These are phyloP conservation scores for Semaprochilodus insignis DNA, from an alignment of 2,797 vertebrate genomes.

Conservation along the genomic window DNA sequence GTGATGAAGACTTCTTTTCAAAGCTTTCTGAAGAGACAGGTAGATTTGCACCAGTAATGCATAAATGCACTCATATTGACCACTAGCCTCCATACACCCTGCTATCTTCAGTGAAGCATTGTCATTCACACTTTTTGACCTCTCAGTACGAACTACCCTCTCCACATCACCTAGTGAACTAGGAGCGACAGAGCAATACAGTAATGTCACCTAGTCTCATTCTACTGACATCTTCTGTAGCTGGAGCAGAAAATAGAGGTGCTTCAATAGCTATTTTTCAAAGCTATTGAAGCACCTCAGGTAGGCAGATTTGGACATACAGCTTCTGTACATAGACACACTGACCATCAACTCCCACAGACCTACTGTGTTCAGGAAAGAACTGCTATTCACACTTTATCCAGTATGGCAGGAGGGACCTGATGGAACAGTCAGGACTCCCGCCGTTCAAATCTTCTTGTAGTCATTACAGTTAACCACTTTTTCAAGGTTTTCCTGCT, in stretches of 20 bases:
- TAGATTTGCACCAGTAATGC: not conserved
- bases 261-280: constrained; percentile 49
- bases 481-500: constrained; percentile 2
- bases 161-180: not conserved
- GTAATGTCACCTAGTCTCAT: not conserved
- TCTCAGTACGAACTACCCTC: not conserved
- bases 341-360: not conserved
- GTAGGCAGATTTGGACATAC: constrained; percentile 54
- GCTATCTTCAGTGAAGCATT: not conserved
- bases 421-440: not conserved
- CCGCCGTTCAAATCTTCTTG: not conserved
- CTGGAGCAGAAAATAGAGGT: not conserved
- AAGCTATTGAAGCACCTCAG: constrained; percentile 61
- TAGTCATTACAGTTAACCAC: not conserved
- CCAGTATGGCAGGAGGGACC: not conserved
- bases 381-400: not conserved
- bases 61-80: not conserved
- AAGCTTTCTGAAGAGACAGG: not conserved
- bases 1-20: constrained; percentile 20
- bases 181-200: not conserved
- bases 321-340: constrained; percentile 22
- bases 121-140: not conserved
- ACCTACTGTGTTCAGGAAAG: not conserved
- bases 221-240: not conserved
- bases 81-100: not conserved